Conservation (phyloP, 2,797 vertebrate genomes). For the Scleropages formosus region DNA sequence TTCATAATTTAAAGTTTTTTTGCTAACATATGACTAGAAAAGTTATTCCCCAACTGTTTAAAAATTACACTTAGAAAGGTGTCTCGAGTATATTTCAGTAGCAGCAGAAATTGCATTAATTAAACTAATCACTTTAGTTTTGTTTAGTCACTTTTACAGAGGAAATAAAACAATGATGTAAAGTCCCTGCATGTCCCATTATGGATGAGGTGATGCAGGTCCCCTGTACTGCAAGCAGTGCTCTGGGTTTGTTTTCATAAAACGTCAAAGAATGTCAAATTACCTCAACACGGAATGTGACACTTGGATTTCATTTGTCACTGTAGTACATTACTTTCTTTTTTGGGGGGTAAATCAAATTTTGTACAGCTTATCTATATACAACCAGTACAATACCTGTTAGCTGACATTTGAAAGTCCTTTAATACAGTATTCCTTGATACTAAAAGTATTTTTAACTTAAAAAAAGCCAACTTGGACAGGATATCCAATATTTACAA, state of each 20-base stretch:
- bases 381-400: constrained; percentile 60
- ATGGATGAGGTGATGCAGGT: constrained; percentile 57
- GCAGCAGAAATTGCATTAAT: not conserved
- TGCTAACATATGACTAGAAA: not conserved
- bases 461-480: constrained; percentile 51
- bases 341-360: not conserved
- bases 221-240: constrained; percentile 58
- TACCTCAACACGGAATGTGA: constrained; percentile 52
- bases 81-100: not conserved
- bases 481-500: constrained; percentile 72
- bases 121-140: not conserved
- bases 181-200: constrained; percentile 18
- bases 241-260: constrained; percentile 31
- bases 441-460: constrained; percentile 57
- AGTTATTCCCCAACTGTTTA: not conserved
- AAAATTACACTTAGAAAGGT: not conserved
- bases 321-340: constrained; percentile 38
- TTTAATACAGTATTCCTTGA: constrained; percentile 55
- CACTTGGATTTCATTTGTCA: constrained; percentile 53
- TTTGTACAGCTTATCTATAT: constrained; percentile 57
- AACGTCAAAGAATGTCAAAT: constrained; percentile 72
- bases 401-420: constrained; percentile 62
- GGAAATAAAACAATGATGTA: constrained; percentile 24
- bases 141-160: constrained; percentile 11
- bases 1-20: not conserved